phyloP scores from a whole-genome alignment of 2,113 vertebrate species.

The Raja brachyura region DNA sequence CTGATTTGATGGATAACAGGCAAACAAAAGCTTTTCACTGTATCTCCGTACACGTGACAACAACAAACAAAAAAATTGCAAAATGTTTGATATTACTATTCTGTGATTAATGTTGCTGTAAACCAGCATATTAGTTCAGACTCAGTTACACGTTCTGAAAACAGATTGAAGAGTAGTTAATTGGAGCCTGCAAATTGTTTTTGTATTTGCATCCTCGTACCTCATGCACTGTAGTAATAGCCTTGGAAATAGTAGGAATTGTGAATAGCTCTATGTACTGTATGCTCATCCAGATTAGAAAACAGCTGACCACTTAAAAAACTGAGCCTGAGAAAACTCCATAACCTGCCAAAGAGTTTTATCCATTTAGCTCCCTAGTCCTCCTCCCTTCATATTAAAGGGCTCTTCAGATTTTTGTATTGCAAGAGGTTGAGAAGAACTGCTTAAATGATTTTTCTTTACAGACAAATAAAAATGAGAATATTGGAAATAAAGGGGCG shows the following conservation, averaged over 20 bases:
- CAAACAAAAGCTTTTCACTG: too few species aligned
- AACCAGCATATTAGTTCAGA: neutral
- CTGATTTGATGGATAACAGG: too few species aligned
- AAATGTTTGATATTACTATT: neutral
- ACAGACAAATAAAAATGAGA: neutral
- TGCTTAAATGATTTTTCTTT: neutral
- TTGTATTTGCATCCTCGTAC: neutral
- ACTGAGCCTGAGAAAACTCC: neutral
- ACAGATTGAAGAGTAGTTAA: slow-evolving; percentile 11
- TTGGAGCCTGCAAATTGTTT: neutral
- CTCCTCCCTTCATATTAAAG: neutral
- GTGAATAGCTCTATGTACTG: neutral
- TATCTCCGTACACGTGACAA: too few species aligned
- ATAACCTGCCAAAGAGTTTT: neutral
- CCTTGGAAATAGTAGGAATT: too few species aligned
- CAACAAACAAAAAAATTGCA: neutral
- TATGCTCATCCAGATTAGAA: neutral
- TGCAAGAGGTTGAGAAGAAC: neutral
- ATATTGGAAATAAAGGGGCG: too few species aligned
- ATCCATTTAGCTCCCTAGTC: neutral
- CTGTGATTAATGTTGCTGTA: neutral
- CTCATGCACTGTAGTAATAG: neutral
- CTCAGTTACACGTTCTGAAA: neutral
- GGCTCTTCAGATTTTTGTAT: neutral
- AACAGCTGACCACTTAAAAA: neutral